A percentile compares a stretch with the other conserved stretches of the same genome.
These are phyloP conservation scores for Halichondria panicea DNA, from an alignment of 37 sponge, comb jelly and placozoan genomes.

Conservation along the genomic window DNA sequence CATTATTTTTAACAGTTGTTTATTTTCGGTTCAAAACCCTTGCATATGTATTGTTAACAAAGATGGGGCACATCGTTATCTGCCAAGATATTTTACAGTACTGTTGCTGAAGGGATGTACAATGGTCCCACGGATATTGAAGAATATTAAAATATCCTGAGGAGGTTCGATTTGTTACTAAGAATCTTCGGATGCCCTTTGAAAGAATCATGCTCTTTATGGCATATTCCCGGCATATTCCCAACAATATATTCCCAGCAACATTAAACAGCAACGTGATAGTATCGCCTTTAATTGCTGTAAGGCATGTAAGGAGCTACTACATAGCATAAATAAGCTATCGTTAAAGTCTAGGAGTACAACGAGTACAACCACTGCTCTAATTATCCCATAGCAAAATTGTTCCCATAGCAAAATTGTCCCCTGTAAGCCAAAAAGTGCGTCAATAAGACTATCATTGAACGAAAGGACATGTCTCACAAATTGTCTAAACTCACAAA, in stretches of 20 bases:
- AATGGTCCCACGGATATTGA: neutral
- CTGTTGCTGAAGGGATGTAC: neutral
- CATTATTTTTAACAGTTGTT: no score
- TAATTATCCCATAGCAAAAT: neutral
- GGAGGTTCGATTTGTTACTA: neutral
- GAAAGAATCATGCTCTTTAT: neutral
- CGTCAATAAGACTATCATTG: neutral
- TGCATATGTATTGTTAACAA: neutral
- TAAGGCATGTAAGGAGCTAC: no score
- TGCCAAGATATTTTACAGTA: neutral
- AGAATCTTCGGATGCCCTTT: neutral
- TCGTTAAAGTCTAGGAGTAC: no score
- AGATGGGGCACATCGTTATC: neutral
- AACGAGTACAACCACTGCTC: neutral
- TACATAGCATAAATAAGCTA: no score
- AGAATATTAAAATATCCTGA: neutral
- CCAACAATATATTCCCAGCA: slow-evolving; percentile 6
- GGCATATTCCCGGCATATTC: neutral
- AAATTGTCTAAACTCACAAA: neutral
- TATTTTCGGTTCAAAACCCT: slow-evolving; percentile 7
- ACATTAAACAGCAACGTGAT: neutral
- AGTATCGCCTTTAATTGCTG: no score
- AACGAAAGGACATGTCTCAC: neutral
- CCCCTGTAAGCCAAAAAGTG: neutral
- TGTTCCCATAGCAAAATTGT: neutral